Percentiles rank a stretch among this genome's conserved stretches.
Conservation (phyloP, 1,140 invertebrate species). For the Drosophila mauritiana region DNA sequence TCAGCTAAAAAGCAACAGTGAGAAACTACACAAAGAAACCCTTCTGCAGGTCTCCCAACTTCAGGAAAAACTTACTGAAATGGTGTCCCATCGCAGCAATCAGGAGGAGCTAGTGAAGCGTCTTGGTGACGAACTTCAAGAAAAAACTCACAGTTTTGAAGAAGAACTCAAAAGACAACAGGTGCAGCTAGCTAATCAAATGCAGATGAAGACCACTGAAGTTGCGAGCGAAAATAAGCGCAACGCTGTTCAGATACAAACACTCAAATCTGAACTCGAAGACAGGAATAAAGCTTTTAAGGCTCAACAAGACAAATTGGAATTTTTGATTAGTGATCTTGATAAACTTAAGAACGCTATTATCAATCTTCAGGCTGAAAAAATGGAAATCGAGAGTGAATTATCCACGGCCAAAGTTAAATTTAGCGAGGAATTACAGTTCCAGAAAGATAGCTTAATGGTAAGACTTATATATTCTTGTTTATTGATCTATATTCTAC, state of each 20-base stretch:
- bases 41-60: not conserved
- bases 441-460: not conserved
- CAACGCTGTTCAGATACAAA: not conserved
- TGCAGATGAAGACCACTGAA: not conserved
- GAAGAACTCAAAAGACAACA: not conserved
- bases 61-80: not conserved
- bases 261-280: not conserved
- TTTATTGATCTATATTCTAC: not conserved
- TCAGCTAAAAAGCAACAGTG: not conserved
- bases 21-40: not conserved
- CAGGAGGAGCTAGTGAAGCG: not conserved
- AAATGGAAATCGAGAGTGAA: not conserved
- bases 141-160: not conserved
- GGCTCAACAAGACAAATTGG: not conserved
- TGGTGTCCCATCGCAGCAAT: not conserved
- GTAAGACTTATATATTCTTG: not conserved
- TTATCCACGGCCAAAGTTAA: not conserved
- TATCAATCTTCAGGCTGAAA: not conserved
- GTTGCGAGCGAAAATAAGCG: not conserved
- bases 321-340: not conserved
- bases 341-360: not conserved
- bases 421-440: not conserved
- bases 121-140: not conserved
- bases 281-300: not conserved
- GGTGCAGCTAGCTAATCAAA: not conserved